A percentile compares a stretch with the other conserved stretches of the same genome.
phyloP scores from a whole-genome alignment of 2,888 invertebrate species.

The Ernsta delagoae region DNA sequence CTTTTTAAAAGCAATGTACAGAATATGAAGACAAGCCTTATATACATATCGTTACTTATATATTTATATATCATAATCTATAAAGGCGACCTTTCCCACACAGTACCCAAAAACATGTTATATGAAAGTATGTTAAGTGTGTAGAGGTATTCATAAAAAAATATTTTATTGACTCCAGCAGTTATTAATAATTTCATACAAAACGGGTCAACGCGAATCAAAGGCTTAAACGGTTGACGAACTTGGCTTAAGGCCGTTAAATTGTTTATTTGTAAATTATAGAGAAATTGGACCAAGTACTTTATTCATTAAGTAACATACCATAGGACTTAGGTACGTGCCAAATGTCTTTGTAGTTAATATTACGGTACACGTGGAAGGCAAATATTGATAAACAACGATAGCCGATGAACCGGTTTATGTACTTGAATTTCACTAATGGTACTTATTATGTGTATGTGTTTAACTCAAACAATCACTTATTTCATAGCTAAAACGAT shows the following conservation, averaged over 20 bases:
- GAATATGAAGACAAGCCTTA: too few relatives aligned
- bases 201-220: constrained; percentile 31
- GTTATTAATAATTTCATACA: constrained; percentile 22
- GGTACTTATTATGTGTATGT: too few relatives aligned
- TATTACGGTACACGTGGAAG: too few relatives aligned
- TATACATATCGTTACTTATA: too few relatives aligned
- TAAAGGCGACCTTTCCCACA: neutral
- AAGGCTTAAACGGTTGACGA: constrained; percentile 25
- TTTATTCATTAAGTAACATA: neutral
- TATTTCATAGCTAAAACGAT: too few relatives aligned
- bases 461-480: too few relatives aligned
- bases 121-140: constrained; percentile 21
- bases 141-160: constrained; percentile 20
- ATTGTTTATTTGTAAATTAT: neutral
- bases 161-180: constrained; percentile 14
- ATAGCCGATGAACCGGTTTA: too few relatives aligned
- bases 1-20: too few relatives aligned
- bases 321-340: neutral
- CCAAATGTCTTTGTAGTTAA: neutral
- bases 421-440: too few relatives aligned
- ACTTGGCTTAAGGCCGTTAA: constrained; percentile 13
- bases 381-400: too few relatives aligned
- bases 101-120: too few relatives aligned
- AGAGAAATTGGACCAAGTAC: constrained; percentile 2
- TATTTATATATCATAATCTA: too few relatives aligned